A percentile compares a stretch with the other conserved stretches of the same genome.
These are phyloP conservation scores for Sebastes reedi DNA, from an alignment of 2,797 vertebrate genomes.

Conservation along the genomic window DNA sequence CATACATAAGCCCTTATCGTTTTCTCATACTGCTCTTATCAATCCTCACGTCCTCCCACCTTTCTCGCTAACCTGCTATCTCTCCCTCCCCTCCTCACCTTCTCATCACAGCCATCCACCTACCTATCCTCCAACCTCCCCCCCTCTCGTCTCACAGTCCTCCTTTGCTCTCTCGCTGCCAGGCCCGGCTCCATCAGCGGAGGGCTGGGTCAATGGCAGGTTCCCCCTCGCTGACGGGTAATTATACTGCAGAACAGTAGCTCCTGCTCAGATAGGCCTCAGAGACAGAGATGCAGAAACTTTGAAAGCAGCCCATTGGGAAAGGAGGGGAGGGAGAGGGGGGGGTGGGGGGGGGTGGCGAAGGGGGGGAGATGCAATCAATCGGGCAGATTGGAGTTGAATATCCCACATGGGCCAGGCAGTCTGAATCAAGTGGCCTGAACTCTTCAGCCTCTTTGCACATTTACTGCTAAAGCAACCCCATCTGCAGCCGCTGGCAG, in stretches of 20 bases:
- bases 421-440: constrained; percentile 63
- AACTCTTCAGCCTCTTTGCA: constrained; percentile 43
- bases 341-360: not conserved
- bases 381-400: constrained; percentile 75
- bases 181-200: constrained; percentile 43
- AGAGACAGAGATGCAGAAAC: constrained; percentile 74
- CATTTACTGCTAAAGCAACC: constrained; percentile 58
- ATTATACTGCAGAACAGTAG: constrained; percentile 69
- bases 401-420: constrained; percentile 60
- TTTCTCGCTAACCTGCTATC: not conserved
- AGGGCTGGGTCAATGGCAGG: constrained; percentile 72
- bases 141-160: constrained; percentile 1
- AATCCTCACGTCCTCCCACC: constrained; percentile 25
- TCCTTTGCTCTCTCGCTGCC: constrained; percentile 39
- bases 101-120: constrained; percentile 14
- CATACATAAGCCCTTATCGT: constrained; percentile 18
- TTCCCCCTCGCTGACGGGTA: constrained; percentile 73
- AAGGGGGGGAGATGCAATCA: constrained; percentile 71
- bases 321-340: not conserved
- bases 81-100: not conserved
- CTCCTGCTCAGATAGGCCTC: constrained; percentile 38
- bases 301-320: constrained; percentile 51
- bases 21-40: constrained; percentile 22
- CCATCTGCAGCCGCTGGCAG: constrained; percentile 42
- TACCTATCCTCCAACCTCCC: not conserved